Base-by-base conservation (phyloP, 92 coral and sea anemone genomes). In the Epizoanthus fatuus region DNA sequence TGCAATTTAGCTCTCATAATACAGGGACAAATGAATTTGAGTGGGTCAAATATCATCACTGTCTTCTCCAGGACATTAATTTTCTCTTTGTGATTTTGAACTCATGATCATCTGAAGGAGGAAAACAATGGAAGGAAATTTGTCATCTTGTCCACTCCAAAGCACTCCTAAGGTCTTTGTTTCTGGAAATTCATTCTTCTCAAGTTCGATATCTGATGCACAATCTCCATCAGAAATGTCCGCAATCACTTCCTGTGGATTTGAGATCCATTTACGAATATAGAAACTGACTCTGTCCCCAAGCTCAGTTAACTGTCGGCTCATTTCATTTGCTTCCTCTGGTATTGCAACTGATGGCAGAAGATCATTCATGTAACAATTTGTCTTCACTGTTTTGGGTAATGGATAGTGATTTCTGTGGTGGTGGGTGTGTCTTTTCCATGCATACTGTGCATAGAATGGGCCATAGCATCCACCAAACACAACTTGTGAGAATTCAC, bases 391-490 rank as follows among this genome's bases (percentile, higher is more conserved):
- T 51, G 86, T 63, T 58, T n/a, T 10, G 15, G 84, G 71, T 35
- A 79, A 79, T 9, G 69, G 51, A 20, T 29, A 62, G 53, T 22
- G 14, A 47, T 62, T 17, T 63, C 37, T 9, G 2, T 66, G 72
- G 3, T 29, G 11, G 4, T 39, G 15, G 5, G 42, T 32, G 20
- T 66, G 72, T 55, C 6, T 55, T 6, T 55, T 16, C 19, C 19
- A 55, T 14, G 60, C 60, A 55, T 77, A 85, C 42, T 92, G 95
- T n/a, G 81, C 89, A 22, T 81, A 74, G 72, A 83, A 89, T 5
- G 91, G 93, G 53, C 93, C 86, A 57, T 92, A 92, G 65, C 95
- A 89, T 8, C 95, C 91, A 8, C 95, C 88, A 66, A 92, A 92
- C 12, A 92, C 87, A 20, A 85, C 90, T 39, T 81, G 70, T 11